Conservation (phyloP, 2,797 vertebrate genomes). For the Fratercula arctica region DNA sequence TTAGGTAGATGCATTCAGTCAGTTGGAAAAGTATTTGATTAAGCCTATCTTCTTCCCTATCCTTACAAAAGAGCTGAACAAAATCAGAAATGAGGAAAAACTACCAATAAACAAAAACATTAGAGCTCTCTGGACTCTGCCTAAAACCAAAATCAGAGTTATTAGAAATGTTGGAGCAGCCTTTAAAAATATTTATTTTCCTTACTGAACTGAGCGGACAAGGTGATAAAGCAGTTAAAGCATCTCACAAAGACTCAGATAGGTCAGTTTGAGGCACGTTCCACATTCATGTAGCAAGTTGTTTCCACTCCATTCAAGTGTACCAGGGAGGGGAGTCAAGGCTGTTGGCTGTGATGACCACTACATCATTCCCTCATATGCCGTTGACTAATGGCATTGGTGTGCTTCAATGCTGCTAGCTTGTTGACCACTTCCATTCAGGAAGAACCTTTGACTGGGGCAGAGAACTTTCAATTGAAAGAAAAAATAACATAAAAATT, state of each 20-base stretch:
- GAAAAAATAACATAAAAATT: neutral
- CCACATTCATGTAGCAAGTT: neutral
- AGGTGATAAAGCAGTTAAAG: neutral
- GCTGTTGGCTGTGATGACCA: neutral
- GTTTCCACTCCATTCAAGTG: neutral
- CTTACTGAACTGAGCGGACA: neutral
- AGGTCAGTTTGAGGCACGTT: neutral
- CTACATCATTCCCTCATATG: neutral
- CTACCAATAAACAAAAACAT: neutral
- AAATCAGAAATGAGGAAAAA: neutral
- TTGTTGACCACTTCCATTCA: neutral
- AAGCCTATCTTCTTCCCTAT: neutral
- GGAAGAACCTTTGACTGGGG: neutral
- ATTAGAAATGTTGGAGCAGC: neutral
- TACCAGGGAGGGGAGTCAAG: neutral
- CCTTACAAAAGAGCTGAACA: neutral
- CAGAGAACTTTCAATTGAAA: neutral
- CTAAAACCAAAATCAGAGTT: neutral
- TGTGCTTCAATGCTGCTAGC: neutral
- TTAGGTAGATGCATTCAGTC: neutral
- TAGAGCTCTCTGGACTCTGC: neutral
- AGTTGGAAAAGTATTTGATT: constrained; percentile 18
- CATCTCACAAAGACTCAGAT: neutral
- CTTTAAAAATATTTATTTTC: neutral
- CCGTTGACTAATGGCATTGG: neutral